These are phyloP conservation scores for Neuroterus valhalla DNA, from an alignment of 1,140 invertebrate genomes.

Conservation along the genomic window DNA sequence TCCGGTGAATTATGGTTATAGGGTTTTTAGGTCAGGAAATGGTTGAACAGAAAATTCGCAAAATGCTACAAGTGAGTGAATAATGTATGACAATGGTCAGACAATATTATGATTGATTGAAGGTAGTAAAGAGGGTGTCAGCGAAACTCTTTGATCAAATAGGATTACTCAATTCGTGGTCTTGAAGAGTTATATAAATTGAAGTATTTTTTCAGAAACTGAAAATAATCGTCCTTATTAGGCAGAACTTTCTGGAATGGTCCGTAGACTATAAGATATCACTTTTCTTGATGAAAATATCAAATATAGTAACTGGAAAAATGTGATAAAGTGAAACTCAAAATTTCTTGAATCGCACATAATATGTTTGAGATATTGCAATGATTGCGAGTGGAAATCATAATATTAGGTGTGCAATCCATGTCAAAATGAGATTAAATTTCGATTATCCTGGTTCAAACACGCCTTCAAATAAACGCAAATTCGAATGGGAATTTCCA, in stretches of 20 bases:
- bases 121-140: background rate
- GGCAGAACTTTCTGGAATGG: too few species aligned
- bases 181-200: too few species aligned
- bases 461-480: background rate
- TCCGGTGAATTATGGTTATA: background rate
- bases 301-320: too few species aligned
- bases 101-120: background rate
- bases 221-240: too few species aligned
- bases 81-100: constrained; percentile 1
- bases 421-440: background rate
- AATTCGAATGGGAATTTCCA: background rate
- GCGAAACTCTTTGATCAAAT: background rate
- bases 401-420: too few species aligned
- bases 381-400: background rate
- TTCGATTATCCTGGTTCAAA: background rate
- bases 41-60: background rate
- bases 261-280: too few species aligned
- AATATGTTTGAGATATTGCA: background rate
- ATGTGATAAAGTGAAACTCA: too few species aligned
- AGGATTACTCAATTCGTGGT: too few species aligned
- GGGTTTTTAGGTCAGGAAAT: background rate
- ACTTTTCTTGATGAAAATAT: too few species aligned
- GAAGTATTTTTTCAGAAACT: too few species aligned
- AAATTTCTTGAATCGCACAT: background rate
- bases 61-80: background rate